Evolutionary conservation across 2,113 vertebrate species (phyloP).

Genomic region (Xiphophorus couchianus): DNA sequence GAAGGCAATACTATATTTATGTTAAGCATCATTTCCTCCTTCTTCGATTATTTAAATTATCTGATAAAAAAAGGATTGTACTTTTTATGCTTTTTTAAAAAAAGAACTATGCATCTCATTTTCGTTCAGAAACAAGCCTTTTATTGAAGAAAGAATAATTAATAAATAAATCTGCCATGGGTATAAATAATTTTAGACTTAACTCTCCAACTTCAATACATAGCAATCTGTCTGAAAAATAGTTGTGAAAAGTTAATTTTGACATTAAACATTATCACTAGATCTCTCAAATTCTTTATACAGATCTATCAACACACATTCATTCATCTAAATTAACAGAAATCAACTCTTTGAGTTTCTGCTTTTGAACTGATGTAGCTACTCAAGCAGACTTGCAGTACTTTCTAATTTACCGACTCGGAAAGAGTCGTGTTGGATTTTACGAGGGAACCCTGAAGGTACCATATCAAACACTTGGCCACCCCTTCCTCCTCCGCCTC

Average conservation of each 20-base stretch:
- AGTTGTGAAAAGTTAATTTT: background rate
- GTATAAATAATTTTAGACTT: background rate
- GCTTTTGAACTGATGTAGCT: background rate
- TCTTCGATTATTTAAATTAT: too few relatives aligned
- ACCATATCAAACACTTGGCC: conserved; percentile 30
- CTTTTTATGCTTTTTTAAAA: too few relatives aligned
- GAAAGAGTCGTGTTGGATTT: background rate
- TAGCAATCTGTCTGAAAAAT: background rate
- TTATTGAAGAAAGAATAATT: background rate
- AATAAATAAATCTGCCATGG: background rate
- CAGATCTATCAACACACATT: background rate
- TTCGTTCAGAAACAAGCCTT: background rate
- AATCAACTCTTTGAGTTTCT: background rate
- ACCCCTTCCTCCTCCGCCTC: background rate
- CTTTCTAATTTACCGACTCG: background rate
- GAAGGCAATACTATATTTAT: too few relatives aligned
- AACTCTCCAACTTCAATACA: background rate
- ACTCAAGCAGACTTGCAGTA: background rate
- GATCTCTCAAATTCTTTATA: background rate
- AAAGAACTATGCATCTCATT: background rate
- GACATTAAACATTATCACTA: background rate
- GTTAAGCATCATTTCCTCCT: too few relatives aligned
- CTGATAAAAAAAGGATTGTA: too few relatives aligned
- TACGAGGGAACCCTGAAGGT: conserved; percentile 43
- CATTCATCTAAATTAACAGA: background rate